Percentiles rank a stretch among this genome's conserved stretches.
These are phyloP conservation scores for Neelides sp. DNA, from an alignment of 1,140 invertebrate species.

Conservation along the genomic window DNA sequence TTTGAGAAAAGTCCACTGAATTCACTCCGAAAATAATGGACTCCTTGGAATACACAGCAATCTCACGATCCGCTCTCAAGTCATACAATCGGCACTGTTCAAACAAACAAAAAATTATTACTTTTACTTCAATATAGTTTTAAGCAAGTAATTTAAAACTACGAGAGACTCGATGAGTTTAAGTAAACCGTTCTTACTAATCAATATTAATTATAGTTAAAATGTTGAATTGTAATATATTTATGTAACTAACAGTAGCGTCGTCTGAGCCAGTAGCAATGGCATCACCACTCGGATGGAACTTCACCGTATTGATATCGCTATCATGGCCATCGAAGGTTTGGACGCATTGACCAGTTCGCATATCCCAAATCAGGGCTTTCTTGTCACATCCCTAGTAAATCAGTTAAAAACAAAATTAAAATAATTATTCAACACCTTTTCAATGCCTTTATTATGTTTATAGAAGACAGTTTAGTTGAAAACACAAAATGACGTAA, in stretches of 20 bases:
- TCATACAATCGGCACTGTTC: slow-evolving; percentile 90
- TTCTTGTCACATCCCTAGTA: slow-evolving; percentile 85
- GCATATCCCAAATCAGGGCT: slow-evolving; percentile 98
- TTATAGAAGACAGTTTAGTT: no score
- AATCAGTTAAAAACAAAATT: slow-evolving; percentile 3
- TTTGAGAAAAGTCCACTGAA: slow-evolving; percentile 93
- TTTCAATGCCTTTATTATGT: neutral
- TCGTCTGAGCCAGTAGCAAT: slow-evolving; percentile 97
- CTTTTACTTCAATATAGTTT: neutral
- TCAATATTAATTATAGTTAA: no score
- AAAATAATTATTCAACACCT: neutral
- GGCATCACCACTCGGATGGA: slow-evolving; percentile 98
- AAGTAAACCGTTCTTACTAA: no score
- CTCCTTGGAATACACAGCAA: slow-evolving; percentile 91
- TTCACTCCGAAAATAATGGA: slow-evolving; percentile 98
- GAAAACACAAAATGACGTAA: no score
- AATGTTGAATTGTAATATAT: no score
- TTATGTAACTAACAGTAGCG: slow-evolving; percentile 56
- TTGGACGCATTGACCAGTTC: slow-evolving; percentile 94
- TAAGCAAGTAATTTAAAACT: no score
- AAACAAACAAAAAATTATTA: slow-evolving; percentile 9
- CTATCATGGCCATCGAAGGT: slow-evolving; percentile 97
- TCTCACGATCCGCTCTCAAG: slow-evolving; percentile 91
- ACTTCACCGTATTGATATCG: slow-evolving; percentile 96
- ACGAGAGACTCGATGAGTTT: no score